These are phyloP conservation scores for Labrus mixtus DNA, from an alignment of 2,113 vertebrate genomes.

Conservation along the genomic window DNA sequence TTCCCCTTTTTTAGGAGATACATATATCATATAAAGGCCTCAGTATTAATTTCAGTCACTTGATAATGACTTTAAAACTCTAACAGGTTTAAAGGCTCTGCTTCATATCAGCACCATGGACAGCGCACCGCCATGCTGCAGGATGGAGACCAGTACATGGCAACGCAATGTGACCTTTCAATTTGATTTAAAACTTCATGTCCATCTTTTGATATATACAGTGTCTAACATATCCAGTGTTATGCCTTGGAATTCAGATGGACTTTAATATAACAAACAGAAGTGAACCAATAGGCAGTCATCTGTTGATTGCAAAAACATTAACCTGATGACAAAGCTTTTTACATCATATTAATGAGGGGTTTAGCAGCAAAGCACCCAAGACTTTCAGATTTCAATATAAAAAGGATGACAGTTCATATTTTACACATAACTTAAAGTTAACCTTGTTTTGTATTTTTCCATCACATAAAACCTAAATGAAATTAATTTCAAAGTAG, in stretches of 20 bases:
- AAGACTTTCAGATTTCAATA: no score
- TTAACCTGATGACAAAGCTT: background rate
- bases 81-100: background rate
- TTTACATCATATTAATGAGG: background rate
- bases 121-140: constrained; percentile 26
- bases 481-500: no score
- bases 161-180: background rate
- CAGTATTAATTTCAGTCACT: no score
- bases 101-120: constrained; percentile 21
- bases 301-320: background rate
- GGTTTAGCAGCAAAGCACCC: no score
- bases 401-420: background rate
- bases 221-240: background rate
- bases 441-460: no score
- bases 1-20: no score
- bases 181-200: no score
- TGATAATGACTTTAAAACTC: background rate
- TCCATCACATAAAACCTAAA: no score
- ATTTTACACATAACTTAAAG: background rate
- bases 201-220: no score
- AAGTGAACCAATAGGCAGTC: background rate
- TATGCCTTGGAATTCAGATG: background rate
- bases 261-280: no score
- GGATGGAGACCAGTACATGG: background rate
- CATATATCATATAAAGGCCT: no score